Base-by-base conservation (phyloP, 2,797 vertebrate genomes). In the Amphiprion clarkii region DNA sequence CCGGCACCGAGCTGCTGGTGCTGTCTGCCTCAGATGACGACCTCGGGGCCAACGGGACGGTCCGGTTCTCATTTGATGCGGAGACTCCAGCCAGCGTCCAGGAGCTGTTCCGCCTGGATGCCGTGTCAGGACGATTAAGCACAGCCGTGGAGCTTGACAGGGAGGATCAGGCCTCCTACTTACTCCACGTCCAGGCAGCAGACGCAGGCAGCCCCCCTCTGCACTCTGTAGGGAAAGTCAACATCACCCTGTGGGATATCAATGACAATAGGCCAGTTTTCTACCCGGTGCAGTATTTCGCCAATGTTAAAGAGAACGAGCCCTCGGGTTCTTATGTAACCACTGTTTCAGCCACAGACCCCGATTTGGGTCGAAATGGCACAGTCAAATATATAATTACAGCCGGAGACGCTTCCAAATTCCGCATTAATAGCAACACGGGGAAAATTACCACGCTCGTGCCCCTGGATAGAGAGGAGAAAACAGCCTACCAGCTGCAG, bases 251-350 rank as follows among this genome's bases (percentile, higher is more conserved):
- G 57, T 91, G 95, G 90, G 98, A 99, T 82, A 87, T 98, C 58
- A 99, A 99, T 76, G 98, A 99, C 93, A 99, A 99, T 67, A 96
- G 96, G 85, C 98, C 98, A 0, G 93, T 98, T 53, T 99, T 99
- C 89, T 99, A 99, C 83, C 98, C 98, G 0, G 65, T 98, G 71
- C 98, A 99, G 75, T 99, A 99, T 90, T 99, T 99, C 87, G 97
- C 98, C 58, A 97, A 96, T 13, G 95, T 99, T 33, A 97, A 97
- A 79, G 98, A 99, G 90, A 99, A 99, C 1, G 98, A 99, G 79
- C 98, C 98, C 5, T 91, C 95, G 0, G 97, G 96, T n/a, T 96
- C 96, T 70, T 96, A 96, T 2, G 94, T 99, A 78, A 95, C 96
- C 60, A 95, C 95, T 0, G 96, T 98, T 69, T 97, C 96, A 66